Evolutionary conservation across 2,888 invertebrate species (phyloP).

Genomic region (Polyploca ridens): DNA sequence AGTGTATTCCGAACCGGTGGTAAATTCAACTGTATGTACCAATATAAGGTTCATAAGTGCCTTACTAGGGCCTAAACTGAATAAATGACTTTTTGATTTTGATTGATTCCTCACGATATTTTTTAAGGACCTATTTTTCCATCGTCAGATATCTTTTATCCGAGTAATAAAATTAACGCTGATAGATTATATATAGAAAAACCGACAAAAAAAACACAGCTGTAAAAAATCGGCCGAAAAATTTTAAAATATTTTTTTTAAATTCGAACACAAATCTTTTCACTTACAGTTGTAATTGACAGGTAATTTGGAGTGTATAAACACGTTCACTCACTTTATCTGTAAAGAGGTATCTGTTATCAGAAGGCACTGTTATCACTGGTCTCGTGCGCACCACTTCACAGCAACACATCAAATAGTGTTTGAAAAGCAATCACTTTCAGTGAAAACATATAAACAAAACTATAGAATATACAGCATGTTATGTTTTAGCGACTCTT

Average conservation of each 20-base stretch:
- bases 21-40: no score
- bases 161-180: no score
- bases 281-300: background rate
- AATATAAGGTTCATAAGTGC: no score
- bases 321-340: background rate
- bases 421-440: conserved; percentile 7
- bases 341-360: conserved; percentile 4
- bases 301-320: background rate
- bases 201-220: no score
- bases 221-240: background rate
- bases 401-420: conserved; percentile 7
- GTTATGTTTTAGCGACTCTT: background rate
- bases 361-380: conserved; percentile 5
- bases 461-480: background rate
- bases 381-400: conserved; percentile 10
- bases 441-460: conserved; percentile 8
- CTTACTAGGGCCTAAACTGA: no score
- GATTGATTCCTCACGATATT: no score
- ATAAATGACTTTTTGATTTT: no score
- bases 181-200: no score
- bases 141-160: no score
- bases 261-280: background rate
- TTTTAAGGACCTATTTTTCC: no score
- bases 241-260: background rate
- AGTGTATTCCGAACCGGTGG: no score